Evolutionary conservation across 64 coral and sea anemone species (phyloP), one percentile per base, ranked within the genome.

Genomic region (Montipora cactus): DNA sequence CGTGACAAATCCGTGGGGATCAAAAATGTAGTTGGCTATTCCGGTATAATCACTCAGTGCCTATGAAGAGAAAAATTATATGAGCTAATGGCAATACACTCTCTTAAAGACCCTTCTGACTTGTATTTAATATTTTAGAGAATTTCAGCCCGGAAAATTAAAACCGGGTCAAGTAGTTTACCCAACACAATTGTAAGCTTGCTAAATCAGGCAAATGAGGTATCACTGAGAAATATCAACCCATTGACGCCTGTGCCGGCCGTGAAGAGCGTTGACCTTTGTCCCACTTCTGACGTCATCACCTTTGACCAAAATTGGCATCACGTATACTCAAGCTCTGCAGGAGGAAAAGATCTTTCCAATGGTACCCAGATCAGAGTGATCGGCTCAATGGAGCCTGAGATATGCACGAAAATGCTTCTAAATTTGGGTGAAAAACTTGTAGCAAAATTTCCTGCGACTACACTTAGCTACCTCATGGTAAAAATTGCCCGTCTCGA

Each of bases 1-100:
- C n/a, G n/a, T n/a, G n/a, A 94, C 49, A 74, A 94, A 79, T 18
- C 91, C 92, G 25, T 83, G 44, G 47, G 84, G 92, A 69, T 94
- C 92, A 75, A 94, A 94, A 19, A 88, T 75, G 84, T 88, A 81
- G 76, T 68, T 79, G 64, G 61, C 11, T 72, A 72, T 37, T 28
- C 85, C 84, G 25, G 59, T 94, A 79, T 94, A 94, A 78, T 94
- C 92, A 69, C 92, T 74, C n/a, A 94, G 85, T 50, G 92, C 92
- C 92, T 94, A 90, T 80, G 49, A 49, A 90, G 18, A 68, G 51
- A 70, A 68, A 90, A 66, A 89, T 78, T 77, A 21, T 47, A 62
- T 67, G 78, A 67, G 66, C 69, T 89, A 61, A 86, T 61, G 82
- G 82, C 58, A 81, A 86, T 86, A 86, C 82, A 86, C 25, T 86